phyloP scores from a whole-genome alignment of 2,113 vertebrate genomes.

The Mohoua ochrocephala region DNA sequence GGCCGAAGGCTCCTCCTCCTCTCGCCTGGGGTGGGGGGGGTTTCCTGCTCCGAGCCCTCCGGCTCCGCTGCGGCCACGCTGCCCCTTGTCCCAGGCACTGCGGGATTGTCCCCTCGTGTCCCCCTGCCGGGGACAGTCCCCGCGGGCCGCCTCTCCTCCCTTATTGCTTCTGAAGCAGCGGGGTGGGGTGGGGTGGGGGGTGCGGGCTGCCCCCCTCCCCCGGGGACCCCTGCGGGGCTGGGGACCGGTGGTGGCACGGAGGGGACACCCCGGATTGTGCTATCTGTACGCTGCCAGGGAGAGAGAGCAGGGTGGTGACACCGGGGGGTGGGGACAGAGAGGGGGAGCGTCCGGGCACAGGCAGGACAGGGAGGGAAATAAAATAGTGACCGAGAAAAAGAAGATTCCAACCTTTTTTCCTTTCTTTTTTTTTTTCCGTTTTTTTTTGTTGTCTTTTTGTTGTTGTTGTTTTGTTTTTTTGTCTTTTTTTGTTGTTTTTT shows the following conservation, averaged over 20 bases:
- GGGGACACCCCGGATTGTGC: conserved; percentile 58
- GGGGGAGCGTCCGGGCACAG: conserved; percentile 42
- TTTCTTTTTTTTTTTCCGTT: neutral
- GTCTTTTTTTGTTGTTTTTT: neutral
- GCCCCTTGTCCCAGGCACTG: neutral
- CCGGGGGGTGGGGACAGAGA: conserved; percentile 12
- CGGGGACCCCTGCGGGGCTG: neutral
- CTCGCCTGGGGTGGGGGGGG: neutral
- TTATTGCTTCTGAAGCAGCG: conserved; percentile 71
- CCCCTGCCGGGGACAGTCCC: neutral
- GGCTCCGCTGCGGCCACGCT: conserved; percentile 15
- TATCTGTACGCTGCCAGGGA: conserved; percentile 45
- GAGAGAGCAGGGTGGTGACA: conserved; percentile 14
- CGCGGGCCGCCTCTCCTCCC: conserved; percentile 14
- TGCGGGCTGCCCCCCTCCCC: neutral
- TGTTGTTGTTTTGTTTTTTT: neutral
- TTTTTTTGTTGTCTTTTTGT: neutral
- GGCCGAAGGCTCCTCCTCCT: neutral
- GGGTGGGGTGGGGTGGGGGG: neutral
- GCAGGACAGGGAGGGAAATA: conserved; percentile 35
- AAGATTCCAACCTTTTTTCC: conserved; percentile 60
- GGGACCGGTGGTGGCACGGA: neutral
- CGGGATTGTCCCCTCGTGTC: neutral
- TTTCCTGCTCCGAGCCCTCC: conserved; percentile 59
- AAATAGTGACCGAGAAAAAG: conserved; percentile 65